These are phyloP conservation scores for Cephalopachus bancanus DNA, from an alignment of 2,797 vertebrate species.

Conservation along the genomic window DNA sequence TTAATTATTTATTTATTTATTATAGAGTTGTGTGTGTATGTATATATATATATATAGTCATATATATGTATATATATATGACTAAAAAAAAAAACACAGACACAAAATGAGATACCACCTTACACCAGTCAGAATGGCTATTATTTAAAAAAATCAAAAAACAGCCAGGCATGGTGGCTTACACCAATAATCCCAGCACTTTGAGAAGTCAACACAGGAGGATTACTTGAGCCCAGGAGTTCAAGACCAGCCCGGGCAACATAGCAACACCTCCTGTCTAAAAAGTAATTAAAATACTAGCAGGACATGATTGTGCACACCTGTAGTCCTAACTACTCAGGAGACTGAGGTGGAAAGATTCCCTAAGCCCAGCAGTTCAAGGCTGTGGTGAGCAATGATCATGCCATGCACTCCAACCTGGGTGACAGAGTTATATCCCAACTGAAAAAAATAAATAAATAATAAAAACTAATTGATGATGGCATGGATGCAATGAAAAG, in stretches of 20 bases:
- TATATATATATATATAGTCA: too few relatives aligned
- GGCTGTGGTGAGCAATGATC: background rate
- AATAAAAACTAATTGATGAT: background rate
- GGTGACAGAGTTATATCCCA: background rate
- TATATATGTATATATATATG: too few relatives aligned
- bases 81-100: too few relatives aligned
- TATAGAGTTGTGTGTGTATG: too few relatives aligned
- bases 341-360: background rate
- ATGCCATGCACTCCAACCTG: background rate
- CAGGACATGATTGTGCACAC: fast-evolving
- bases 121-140: too few relatives aligned
- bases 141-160: background rate
- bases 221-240: background rate
- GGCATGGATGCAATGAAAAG: too few relatives aligned
- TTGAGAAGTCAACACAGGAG: background rate
- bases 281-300: background rate
- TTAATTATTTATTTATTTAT: too few relatives aligned
- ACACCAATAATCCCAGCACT: background rate
- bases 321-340: background rate
- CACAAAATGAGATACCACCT: too few relatives aligned
- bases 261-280: background rate
- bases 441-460: background rate
- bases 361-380: background rate
- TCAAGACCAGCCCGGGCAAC: background rate
- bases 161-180: too few relatives aligned